Conservation (phyloP, 1,140 invertebrate genomes). For the Anoplophora glabripennis region DNA sequence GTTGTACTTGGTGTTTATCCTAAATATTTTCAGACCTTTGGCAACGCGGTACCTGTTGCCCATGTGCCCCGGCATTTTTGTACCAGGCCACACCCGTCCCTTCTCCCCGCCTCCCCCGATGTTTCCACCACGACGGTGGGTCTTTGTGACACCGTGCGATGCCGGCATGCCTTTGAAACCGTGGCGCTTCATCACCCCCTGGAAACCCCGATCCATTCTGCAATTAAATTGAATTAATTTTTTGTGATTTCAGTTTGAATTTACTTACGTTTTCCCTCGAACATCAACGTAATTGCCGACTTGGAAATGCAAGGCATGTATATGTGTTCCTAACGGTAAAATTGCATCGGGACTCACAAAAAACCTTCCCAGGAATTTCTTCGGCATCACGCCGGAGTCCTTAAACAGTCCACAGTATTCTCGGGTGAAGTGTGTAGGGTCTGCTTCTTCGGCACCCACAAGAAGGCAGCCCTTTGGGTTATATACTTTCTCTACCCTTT, state of each 20-base stretch:
- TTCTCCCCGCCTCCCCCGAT: slow-evolving; percentile 84
- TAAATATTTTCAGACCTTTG: slow-evolving; percentile 76
- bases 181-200: slow-evolving; percentile 96
- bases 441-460: slow-evolving; percentile 84
- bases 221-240: slow-evolving; percentile 28
- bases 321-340: slow-evolving; percentile 85
- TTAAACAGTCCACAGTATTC: slow-evolving; percentile 87
- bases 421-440: slow-evolving; percentile 84
- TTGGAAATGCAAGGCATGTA: slow-evolving; percentile 85
- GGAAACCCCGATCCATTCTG: slow-evolving; percentile 92
- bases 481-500: slow-evolving; percentile 44
- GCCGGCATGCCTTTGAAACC: slow-evolving; percentile 93
- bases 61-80: slow-evolving; percentile 97
- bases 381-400: slow-evolving; percentile 85
- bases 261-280: slow-evolving; percentile 84
- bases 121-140: slow-evolving; percentile 86
- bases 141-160: slow-evolving; percentile 92
- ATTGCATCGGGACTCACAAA: slow-evolving; percentile 81
- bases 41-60: slow-evolving; percentile 74
- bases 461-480: slow-evolving; percentile 68
- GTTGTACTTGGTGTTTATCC: slow-evolving; percentile 93
- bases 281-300: slow-evolving; percentile 91
- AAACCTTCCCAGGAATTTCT: slow-evolving; percentile 80
- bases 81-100: slow-evolving; percentile 88
- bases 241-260: not conserved